Percentiles rank a stretch among this genome's conserved stretches.
Conservation (phyloP, 2,888 invertebrate species). For the Pristionchus mayeri region DNA sequence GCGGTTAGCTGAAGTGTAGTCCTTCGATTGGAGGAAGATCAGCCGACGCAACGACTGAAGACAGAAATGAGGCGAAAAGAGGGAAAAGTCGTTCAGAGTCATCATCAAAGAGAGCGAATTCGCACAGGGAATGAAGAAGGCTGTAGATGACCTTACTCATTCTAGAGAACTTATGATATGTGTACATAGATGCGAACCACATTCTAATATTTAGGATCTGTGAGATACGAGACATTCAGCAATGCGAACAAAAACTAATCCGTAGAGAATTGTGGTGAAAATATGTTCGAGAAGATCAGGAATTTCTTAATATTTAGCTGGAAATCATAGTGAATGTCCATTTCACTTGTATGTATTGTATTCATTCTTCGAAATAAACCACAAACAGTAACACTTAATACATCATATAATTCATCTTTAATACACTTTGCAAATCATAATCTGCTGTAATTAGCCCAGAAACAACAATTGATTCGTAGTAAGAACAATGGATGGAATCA, state of each 20-base stretch:
- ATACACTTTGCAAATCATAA: not conserved
- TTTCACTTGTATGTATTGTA: not conserved
- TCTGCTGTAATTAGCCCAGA: not conserved
- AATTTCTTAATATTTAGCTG: too few relatives aligned
- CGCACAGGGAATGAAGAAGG: conserved; percentile 12
- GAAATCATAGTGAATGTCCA: too few relatives aligned
- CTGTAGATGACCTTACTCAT: not conserved
- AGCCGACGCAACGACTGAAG: too few relatives aligned
- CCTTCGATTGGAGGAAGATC: too few relatives aligned
- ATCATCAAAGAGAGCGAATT: not conserved
- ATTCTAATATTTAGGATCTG: too few relatives aligned
- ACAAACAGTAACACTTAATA: not conserved
- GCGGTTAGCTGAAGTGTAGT: too few relatives aligned
- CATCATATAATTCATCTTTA: not conserved
- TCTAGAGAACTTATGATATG: too few relatives aligned
- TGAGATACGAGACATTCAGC: too few relatives aligned
- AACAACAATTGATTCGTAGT: not conserved
- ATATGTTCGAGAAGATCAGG: not conserved
- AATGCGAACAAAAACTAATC: too few relatives aligned
- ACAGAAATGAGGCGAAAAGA: too few relatives aligned
- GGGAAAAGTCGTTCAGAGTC: not conserved
- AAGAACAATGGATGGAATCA: not conserved
- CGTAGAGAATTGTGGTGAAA: not conserved
- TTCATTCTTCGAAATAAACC: not conserved
- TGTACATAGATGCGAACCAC: too few relatives aligned